Percentiles rank a stretch among this genome's conserved stretches.
These are phyloP conservation scores for Homarus gammarus DNA, from an alignment of 2,888 invertebrate species.

Conservation along the genomic window DNA sequence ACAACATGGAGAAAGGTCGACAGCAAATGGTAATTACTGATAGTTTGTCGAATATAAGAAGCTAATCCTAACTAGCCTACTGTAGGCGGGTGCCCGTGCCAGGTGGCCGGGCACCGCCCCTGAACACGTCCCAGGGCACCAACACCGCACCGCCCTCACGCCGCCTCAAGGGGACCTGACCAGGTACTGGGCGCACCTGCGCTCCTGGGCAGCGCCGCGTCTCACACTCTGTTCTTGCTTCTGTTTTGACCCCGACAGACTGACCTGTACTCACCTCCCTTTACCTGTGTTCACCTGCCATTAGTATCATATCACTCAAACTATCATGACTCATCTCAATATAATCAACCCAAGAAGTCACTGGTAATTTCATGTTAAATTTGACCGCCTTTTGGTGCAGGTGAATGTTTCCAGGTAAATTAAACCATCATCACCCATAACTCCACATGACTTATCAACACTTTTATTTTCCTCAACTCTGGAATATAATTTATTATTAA, in stretches of 20 bases:
- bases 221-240: not conserved
- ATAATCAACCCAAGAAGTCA: not conserved
- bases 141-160: constrained; percentile 26
- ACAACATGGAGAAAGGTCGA: constrained; percentile 60
- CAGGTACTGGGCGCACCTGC: constrained; percentile 8
- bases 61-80: constrained; percentile 65
- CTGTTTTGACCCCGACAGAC: too few relatives aligned
- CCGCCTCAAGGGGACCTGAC: constrained; percentile 1
- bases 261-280: too few relatives aligned
- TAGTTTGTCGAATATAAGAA: constrained; percentile 64
- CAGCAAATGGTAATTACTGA: constrained; percentile 63
- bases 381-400: not conserved
- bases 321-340: too few relatives aligned
- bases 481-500: too few relatives aligned
- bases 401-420: not conserved
- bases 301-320: too few relatives aligned
- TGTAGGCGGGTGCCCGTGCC: constrained; percentile 28
- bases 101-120: constrained; percentile 36
- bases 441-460: too few relatives aligned
- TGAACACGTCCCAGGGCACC: constrained; percentile 51
- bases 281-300: too few relatives aligned
- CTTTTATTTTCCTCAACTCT: too few relatives aligned
- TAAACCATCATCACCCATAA: too few relatives aligned
- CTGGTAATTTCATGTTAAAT: not conserved
- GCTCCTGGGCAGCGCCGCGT: not conserved